Percentiles rank a stretch among this genome's conserved stretches.
These are phyloP conservation scores for Crocuta crocuta DNA, from an alignment of 2,113 vertebrate genomes.

Conservation along the genomic window DNA sequence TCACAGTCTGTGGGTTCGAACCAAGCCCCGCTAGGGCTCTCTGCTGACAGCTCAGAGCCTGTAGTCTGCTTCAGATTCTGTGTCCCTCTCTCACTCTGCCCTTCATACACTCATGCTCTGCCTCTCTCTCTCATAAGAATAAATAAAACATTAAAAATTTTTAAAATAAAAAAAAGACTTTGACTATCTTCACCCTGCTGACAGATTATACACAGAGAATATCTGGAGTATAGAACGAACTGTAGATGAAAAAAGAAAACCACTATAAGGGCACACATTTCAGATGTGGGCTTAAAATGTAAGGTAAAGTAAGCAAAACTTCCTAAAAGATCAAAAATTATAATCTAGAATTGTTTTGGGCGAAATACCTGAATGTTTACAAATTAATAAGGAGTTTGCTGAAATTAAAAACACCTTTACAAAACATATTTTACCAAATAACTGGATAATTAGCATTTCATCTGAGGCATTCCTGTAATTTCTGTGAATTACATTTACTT, in stretches of 20 bases:
- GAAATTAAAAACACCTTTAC: background rate
- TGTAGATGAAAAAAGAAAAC: background rate
- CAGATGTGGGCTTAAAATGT: background rate
- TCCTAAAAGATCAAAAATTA: background rate
- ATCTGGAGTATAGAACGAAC: background rate
- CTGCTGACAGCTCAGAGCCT: too few species aligned
- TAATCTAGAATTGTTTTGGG: background rate
- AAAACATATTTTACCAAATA: background rate
- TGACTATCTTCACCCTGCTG: background rate
- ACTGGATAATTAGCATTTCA: background rate
- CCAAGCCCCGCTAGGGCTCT: too few species aligned
- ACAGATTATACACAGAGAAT: background rate
- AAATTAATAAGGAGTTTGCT: background rate
- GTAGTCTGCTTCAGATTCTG: too few species aligned
- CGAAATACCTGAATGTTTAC: background rate
- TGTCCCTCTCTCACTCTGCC: too few species aligned
- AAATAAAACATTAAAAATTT: too few species aligned
- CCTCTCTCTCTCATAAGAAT: too few species aligned
- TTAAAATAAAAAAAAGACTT: background rate
- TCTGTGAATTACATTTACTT: background rate
- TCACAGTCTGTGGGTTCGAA: too few species aligned
- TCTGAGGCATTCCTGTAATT: background rate
- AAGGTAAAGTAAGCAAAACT: background rate
- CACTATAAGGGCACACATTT: background rate
- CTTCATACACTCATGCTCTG: too few species aligned